Evolutionary conservation across 2,113 vertebrate species (phyloP).

Genomic region (Patagioenas fasciata): DNA sequence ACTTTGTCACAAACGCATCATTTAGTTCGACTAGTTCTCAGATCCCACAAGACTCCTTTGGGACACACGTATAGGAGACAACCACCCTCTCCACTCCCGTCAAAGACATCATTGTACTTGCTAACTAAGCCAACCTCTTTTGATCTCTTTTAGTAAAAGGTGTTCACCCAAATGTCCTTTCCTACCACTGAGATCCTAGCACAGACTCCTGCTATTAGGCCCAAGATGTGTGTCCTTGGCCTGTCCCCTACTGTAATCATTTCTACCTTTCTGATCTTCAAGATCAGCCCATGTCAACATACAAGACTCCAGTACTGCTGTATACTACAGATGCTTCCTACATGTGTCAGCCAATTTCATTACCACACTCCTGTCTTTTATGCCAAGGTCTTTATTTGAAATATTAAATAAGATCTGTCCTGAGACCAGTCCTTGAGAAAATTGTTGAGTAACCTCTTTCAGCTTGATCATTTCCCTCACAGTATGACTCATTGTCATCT

Average conservation of each 20-base stretch:
- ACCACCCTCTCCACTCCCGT: background rate
- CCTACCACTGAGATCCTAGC: background rate
- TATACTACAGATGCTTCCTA: background rate
- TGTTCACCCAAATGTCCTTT: background rate
- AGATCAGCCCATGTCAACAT: background rate
- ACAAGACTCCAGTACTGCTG: background rate
- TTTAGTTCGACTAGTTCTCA: background rate
- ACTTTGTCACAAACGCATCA: background rate
- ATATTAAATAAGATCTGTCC: slow-evolving; percentile 2
- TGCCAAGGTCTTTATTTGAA: background rate
- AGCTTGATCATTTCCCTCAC: slow-evolving; percentile 31
- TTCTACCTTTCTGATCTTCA: background rate
- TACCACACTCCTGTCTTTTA: background rate
- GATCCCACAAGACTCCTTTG: background rate
- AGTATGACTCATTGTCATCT: slow-evolving; percentile 10
- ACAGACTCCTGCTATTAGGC: background rate
- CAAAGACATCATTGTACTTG: background rate
- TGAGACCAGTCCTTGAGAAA: slow-evolving; percentile 19
- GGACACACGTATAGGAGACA: fast-evolving
- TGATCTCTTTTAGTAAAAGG: background rate
- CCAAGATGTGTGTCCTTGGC: background rate
- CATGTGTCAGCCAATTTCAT: background rate
- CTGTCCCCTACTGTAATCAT: background rate
- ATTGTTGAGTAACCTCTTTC: slow-evolving; percentile 13
- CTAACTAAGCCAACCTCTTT: background rate